Conservation (phyloP, 1,140 invertebrate genomes). For the Cotesia vestalis region DNA sequence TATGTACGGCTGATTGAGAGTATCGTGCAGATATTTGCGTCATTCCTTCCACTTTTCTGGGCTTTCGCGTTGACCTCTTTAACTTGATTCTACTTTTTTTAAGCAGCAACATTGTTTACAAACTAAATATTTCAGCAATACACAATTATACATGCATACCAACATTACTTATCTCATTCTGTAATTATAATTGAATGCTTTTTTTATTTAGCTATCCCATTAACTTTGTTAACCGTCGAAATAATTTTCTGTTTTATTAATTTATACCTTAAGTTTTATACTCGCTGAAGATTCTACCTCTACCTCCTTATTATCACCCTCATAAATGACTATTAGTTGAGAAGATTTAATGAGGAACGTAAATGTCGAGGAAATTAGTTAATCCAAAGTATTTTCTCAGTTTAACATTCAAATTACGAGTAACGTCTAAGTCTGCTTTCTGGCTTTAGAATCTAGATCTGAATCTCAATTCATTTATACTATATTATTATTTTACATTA, state of each 20-base stretch:
- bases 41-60: constrained; percentile 19
- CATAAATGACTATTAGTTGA: neutral
- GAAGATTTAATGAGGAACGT: constrained; percentile 1
- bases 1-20: constrained; percentile 12
- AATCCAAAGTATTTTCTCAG: neutral
- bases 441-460: too few relatives aligned
- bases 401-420: neutral
- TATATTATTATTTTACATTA: too few relatives aligned
- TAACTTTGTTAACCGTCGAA: too few relatives aligned
- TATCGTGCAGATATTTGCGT: constrained; percentile 19
- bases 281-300: neutral
- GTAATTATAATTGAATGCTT: too few relatives aligned
- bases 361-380: constrained; percentile 1
- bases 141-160: too few relatives aligned
- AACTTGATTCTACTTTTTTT: neutral
- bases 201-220: too few relatives aligned
- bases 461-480: too few relatives aligned
- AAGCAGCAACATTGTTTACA: neutral
- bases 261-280: neutral
- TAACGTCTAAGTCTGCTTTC: neutral
- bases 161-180: too few relatives aligned
- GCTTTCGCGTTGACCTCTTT: constrained; percentile 18
- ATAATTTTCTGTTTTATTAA: neutral
- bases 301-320: neutral
- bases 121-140: neutral